Conservation (phyloP, 2,888 invertebrate genomes). For the Pheosia gnoma region DNA sequence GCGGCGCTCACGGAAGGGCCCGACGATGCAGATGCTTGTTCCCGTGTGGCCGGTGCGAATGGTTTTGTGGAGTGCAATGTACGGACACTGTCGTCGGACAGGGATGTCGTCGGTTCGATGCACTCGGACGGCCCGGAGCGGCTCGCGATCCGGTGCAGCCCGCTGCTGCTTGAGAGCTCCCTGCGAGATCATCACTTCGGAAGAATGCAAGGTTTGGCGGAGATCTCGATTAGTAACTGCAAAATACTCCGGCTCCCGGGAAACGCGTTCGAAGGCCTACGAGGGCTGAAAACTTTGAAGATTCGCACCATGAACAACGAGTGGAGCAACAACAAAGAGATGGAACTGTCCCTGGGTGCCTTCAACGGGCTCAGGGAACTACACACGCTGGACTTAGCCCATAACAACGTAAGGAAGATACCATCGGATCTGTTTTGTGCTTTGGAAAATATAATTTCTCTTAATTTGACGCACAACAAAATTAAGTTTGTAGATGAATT, state of each 20-base stretch:
- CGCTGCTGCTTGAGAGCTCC: conserved; percentile 86
- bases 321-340: conserved; percentile 88
- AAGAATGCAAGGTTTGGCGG: conserved; percentile 90
- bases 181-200: conserved; percentile 89
- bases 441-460: conserved; percentile 90
- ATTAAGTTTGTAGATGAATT: conserved; percentile 90
- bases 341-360: conserved; percentile 89
- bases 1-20: conserved; percentile 81
- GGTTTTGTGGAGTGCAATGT: conserved; percentile 85
- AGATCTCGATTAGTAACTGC: conserved; percentile 90
- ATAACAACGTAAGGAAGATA: conserved; percentile 91
- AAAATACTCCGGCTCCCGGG: conserved; percentile 91
- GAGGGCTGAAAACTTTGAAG: conserved; percentile 90
- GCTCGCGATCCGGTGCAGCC: conserved; percentile 89
- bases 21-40: conserved; percentile 73
- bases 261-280: conserved; percentile 91
- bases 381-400: conserved; percentile 89
- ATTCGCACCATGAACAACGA: conserved; percentile 91
- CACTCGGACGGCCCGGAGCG: conserved; percentile 89
- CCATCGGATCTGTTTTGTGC: conserved; percentile 92
- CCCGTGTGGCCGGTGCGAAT: conserved; percentile 71
- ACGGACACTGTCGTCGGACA: conserved; percentile 88
- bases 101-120: conserved; percentile 85
- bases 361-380: conserved; percentile 91
- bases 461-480: conserved; percentile 94